Conservation (phyloP, 1,140 invertebrate species). For the Trichonephila clavipes region DNA sequence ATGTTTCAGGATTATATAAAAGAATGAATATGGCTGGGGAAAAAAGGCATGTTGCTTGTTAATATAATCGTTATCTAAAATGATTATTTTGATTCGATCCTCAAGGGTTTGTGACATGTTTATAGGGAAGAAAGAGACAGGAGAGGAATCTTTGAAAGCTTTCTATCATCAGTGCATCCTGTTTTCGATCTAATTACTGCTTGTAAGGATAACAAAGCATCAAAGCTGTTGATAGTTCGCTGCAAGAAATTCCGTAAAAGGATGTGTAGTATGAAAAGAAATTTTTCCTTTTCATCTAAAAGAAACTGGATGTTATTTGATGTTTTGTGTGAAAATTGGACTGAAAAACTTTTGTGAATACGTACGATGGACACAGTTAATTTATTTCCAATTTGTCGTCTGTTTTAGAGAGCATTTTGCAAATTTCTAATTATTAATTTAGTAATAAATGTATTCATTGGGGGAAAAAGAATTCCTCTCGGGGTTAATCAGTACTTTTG, state of each 20-base stretch:
- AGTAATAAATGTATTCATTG: too few relatives aligned
- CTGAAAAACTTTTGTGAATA: neutral
- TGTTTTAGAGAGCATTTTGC: too few relatives aligned
- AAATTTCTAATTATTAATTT: too few relatives aligned
- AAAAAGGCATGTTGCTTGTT: neutral
- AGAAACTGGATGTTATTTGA: neutral
- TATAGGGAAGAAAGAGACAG: neutral
- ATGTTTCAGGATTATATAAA: too few relatives aligned
- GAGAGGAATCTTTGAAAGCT: neutral
- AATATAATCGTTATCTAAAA: constrained; percentile 2
- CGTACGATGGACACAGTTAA: too few relatives aligned
- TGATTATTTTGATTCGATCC: constrained; percentile 15
- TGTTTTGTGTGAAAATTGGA: neutral
- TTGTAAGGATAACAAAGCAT: constrained; percentile 41
- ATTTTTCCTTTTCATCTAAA: neutral
- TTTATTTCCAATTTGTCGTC: too few relatives aligned
- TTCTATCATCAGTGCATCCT: constrained; percentile 8
- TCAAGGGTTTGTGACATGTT: constrained; percentile 15
- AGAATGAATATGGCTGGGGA: too few relatives aligned
- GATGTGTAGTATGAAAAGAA: neutral
- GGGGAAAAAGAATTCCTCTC: too few relatives aligned
- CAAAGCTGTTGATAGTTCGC: neutral
- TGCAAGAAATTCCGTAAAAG: neutral
- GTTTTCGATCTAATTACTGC: constrained; percentile 33
- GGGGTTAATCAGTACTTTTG: too few relatives aligned